These are phyloP conservation scores for Parauchenoglanis punctatus DNA, from an alignment of 2,797 vertebrate species.

Conservation along the genomic window DNA sequence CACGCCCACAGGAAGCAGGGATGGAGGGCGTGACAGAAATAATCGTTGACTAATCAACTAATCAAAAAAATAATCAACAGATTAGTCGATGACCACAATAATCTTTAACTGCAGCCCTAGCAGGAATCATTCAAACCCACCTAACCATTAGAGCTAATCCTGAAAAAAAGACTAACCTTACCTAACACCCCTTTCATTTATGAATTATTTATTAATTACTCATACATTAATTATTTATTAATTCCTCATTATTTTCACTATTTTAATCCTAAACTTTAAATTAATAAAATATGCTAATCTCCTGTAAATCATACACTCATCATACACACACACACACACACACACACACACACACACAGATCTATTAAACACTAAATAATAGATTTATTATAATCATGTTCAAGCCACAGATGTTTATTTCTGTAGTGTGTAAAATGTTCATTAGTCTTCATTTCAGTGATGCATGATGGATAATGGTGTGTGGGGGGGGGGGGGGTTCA, in stretches of 20 bases:
- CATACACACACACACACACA: slow-evolving; percentile 11
- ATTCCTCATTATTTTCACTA: background rate
- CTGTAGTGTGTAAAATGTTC: slow-evolving; percentile 14
- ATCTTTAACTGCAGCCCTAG: too few relatives aligned
- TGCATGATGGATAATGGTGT: slow-evolving; percentile 8
- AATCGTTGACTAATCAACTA: too few relatives aligned
- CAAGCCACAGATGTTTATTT: slow-evolving; percentile 21
- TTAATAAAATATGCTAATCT: background rate
- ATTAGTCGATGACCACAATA: too few relatives aligned
- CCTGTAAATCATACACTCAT: background rate
- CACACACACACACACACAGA: background rate
- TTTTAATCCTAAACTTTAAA: background rate
- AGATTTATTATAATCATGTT: background rate
- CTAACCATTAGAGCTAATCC: background rate
- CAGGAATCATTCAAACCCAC: background rate
- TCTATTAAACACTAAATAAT: background rate
- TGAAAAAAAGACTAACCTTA: background rate
- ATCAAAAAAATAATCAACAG: too few relatives aligned
- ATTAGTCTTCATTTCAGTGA: background rate
- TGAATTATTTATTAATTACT: too few relatives aligned
- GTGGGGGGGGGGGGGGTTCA: background rate
- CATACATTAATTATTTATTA: background rate
- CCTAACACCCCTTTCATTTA: background rate
- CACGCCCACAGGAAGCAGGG: too few relatives aligned
- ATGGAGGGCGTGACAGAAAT: too few relatives aligned